phyloP scores from a whole-genome alignment of 2,888 invertebrate genomes.

The Caenorhabditis sinica region DNA sequence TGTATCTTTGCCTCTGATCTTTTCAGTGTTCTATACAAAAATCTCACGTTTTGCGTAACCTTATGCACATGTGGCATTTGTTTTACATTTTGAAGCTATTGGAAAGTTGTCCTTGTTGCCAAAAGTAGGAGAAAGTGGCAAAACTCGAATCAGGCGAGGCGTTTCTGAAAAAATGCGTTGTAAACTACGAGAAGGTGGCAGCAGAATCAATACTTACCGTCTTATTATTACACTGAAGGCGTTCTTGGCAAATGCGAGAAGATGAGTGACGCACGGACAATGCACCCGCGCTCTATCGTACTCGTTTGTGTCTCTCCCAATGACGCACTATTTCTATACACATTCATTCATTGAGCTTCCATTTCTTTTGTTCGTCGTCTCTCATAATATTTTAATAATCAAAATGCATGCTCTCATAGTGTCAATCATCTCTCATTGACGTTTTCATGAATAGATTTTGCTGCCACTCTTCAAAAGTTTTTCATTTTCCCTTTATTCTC shows the following conservation, averaged over 20 bases:
- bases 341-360: conserved; percentile 18
- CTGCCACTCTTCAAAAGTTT: conserved; percentile 7
- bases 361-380: conserved; percentile 27
- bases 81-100: neutral
- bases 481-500: conserved; percentile 4
- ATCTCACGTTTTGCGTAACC: conserved; percentile 7
- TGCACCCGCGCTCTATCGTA: conserved; percentile 47
- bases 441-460: conserved; percentile 26
- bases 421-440: conserved; percentile 57
- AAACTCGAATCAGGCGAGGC: neutral
- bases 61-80: neutral
- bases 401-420: conserved; percentile 24
- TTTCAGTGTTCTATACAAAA: neutral
- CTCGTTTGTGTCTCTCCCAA: conserved; percentile 24
- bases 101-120: neutral
- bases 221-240: conserved; percentile 31
- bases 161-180: neutral
- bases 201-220: conserved; percentile 4
- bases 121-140: neutral
- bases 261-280: neutral
- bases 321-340: conserved; percentile 9
- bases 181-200: conserved; percentile 8
- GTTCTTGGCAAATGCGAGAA: conserved; percentile 7
- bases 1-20: neutral
- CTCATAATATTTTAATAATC: conserved; percentile 26